Conservation (phyloP, 2,888 invertebrate species). For the Agrochola circellaris region DNA sequence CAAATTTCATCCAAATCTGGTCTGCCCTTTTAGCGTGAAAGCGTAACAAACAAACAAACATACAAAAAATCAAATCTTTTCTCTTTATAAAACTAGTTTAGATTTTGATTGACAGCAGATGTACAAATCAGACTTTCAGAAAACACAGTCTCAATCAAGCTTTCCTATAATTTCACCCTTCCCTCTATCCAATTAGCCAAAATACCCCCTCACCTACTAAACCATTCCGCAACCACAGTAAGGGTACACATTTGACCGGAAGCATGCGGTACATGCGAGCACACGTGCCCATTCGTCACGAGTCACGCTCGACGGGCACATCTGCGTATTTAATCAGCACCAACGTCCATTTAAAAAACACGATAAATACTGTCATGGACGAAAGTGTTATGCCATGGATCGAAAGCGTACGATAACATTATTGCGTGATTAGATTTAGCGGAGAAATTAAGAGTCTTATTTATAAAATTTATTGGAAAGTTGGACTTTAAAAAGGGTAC, state of each 20-base stretch:
- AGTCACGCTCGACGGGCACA: conserved; percentile 70
- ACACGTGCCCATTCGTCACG: conserved; percentile 80
- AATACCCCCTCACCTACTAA: neutral
- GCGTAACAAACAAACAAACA: too few species aligned
- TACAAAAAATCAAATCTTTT: too few species aligned
- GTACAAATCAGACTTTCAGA: neutral
- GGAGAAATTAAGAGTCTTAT: conserved; percentile 34
- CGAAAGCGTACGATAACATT: conserved; percentile 68
- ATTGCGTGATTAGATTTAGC: conserved; percentile 59
- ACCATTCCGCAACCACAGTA: neutral
- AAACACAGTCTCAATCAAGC: neutral
- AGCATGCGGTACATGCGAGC: conserved; percentile 50
- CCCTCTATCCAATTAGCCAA: neutral
- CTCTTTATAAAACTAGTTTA: too few species aligned
- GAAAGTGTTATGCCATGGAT: conserved; percentile 65
- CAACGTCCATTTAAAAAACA: conserved; percentile 81
- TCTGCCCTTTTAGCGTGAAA: too few species aligned
- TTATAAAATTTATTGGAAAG: neutral
- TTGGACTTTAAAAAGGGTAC: neutral
- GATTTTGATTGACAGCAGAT: too few species aligned
- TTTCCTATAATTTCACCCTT: neutral
- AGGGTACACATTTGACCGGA: conserved; percentile 45
- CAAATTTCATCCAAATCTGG: too few species aligned
- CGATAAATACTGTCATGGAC: conserved; percentile 80
- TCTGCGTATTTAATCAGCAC: conserved; percentile 80